Evolutionary conservation across 2,113 vertebrate species (phyloP).

Genomic region (Pseudois nayaur): DNA sequence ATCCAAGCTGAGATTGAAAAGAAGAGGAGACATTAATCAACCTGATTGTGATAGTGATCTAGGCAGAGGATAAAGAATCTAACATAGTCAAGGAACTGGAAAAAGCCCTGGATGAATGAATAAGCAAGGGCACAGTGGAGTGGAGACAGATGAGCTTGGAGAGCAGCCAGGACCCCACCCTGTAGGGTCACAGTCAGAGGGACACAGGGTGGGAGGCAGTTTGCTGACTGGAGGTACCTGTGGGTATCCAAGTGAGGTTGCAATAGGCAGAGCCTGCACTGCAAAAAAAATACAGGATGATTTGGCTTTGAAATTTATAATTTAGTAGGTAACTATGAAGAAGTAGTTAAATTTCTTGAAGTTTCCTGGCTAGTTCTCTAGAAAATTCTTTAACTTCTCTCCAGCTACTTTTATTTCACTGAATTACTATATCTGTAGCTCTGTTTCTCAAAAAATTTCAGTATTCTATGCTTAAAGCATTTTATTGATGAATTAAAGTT

Average conservation of each 20-base stretch:
- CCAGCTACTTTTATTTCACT: background rate
- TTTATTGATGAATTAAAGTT: constrained; percentile 29
- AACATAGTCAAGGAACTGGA: background rate
- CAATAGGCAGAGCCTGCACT: background rate
- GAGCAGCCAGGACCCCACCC: background rate
- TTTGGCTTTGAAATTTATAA: background rate
- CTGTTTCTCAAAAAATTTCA: constrained; percentile 18
- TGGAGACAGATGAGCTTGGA: too few relatives aligned
- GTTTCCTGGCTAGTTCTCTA: constrained; percentile 1
- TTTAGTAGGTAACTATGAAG: background rate
- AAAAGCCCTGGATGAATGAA: background rate
- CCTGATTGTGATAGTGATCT: background rate
- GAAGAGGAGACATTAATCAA: background rate
- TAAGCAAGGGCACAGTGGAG: background rate
- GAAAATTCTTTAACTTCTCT: constrained; percentile 44
- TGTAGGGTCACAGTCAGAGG: background rate
- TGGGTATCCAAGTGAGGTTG: background rate
- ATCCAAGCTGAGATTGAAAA: background rate
- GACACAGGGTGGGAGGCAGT: background rate
- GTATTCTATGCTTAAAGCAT: background rate
- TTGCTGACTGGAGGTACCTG: background rate
- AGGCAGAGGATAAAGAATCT: background rate
- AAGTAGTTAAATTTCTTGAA: background rate
- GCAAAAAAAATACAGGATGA: background rate
- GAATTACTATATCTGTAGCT: background rate